Conservation (phyloP, 2,797 vertebrate genomes). For the Gambusia yucatana region DNA sequence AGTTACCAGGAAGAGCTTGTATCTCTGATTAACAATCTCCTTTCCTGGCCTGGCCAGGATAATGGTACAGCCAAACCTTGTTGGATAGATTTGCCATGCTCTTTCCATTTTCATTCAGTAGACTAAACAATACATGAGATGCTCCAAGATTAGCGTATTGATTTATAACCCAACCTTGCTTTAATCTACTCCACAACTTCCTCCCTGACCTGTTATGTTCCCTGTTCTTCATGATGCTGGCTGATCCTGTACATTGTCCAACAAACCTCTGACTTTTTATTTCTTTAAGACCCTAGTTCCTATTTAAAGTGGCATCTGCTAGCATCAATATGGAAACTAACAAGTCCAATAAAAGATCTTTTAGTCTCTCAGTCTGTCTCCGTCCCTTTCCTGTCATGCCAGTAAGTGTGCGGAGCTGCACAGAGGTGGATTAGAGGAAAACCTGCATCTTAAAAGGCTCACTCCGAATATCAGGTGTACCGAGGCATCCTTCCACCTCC, state of each 20-base stretch:
- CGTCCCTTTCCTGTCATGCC: constrained; percentile 6
- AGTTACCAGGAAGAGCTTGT: no score
- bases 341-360: neutral
- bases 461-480: constrained; percentile 49
- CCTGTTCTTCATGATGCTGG: no score
- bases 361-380: neutral
- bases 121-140: neutral
- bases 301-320: neutral
- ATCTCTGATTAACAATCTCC: no score
- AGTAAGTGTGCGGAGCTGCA: constrained; percentile 32
- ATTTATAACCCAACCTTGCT: neutral
- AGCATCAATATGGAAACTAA: neutral
- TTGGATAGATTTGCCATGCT: no score
- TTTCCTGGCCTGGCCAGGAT: no score
- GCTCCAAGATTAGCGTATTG: neutral
- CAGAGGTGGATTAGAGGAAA: constrained; percentile 22
- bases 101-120: no score
- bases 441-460: constrained; percentile 20
- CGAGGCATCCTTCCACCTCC: constrained; percentile 61
- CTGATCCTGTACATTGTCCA: no score
- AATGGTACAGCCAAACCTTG: no score
- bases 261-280: neutral
- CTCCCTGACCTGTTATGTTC: neutral
- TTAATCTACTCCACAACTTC: neutral
- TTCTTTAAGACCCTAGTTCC: neutral